phyloP scores from a whole-genome alignment of 92 coral and sea anemone species.

The Plumapathes pennacea region DNA sequence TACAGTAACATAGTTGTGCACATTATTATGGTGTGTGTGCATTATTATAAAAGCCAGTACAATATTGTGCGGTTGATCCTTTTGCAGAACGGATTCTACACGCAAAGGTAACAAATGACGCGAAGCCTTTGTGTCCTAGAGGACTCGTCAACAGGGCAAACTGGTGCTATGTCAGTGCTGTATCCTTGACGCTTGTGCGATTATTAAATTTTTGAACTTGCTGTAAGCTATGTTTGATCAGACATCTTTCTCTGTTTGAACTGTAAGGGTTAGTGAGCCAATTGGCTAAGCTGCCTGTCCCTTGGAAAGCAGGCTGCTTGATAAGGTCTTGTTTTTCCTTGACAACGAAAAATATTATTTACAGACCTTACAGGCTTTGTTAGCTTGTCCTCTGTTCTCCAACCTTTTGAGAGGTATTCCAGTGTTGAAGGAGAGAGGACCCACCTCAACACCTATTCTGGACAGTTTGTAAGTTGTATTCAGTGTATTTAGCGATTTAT shows the following conservation, averaged over 20 bases:
- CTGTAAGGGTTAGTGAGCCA: too few species aligned
- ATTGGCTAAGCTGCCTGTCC: too few species aligned
- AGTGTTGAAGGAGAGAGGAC: conserved; percentile 62
- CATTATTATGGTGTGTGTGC: too few species aligned
- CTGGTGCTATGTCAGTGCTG: conserved; percentile 99
- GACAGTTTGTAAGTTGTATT: conserved; percentile 67
- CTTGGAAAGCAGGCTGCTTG: too few species aligned
- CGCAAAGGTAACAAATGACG: conserved; percentile 51
- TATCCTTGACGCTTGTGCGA: conserved; percentile 59
- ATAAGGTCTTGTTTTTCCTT: neutral
- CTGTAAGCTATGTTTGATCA: too few species aligned
- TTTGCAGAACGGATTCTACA: conserved; percentile 68
- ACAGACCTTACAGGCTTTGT: conserved; percentile 84
- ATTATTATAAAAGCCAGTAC: neutral
- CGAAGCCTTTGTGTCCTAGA: conserved; percentile 67
- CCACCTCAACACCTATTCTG: conserved; percentile 90
- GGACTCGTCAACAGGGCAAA: conserved; percentile 91
- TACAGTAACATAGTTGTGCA: too few species aligned
- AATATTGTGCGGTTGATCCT: neutral
- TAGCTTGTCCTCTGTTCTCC: conserved; percentile 89
- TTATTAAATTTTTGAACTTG: too few species aligned
- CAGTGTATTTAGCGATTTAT: neutral
- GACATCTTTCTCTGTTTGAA: too few species aligned
- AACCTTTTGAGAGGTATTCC: conserved; percentile 74
- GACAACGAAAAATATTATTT: neutral